These are phyloP conservation scores for Panzeria rudis DNA, from an alignment of 2,888 invertebrate genomes.

Conservation along the genomic window DNA sequence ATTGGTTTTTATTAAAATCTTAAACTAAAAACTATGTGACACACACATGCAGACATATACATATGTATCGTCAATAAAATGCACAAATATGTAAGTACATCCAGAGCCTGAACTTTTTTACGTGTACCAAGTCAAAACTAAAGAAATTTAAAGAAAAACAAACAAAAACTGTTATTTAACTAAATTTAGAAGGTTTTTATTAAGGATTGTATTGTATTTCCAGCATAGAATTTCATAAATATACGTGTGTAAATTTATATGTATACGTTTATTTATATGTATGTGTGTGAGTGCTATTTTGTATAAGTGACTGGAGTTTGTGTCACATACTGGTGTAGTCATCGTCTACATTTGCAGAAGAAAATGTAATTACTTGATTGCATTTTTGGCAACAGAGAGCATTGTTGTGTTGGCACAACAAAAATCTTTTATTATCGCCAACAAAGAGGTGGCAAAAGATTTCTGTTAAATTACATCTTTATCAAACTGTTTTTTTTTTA, in stretches of 20 bases:
- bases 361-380: conserved; percentile 69
- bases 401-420: conserved; percentile 54
- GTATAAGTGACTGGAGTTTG: conserved; percentile 12
- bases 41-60: not conserved
- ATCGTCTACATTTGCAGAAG: conserved; percentile 32
- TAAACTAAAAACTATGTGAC: conserved; percentile 12
- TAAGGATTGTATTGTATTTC: conserved; percentile 4
- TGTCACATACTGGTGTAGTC: conserved; percentile 25
- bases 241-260: not conserved
- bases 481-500: conserved; percentile 33
- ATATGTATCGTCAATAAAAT: not conserved
- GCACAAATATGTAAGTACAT: not conserved
- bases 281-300: not conserved
- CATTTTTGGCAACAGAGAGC: conserved; percentile 60
- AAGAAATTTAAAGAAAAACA: not conserved
- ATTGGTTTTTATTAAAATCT: conserved; percentile 49
- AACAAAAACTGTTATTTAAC: not conserved
- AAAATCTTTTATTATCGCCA: conserved; percentile 38
- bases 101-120: not conserved
- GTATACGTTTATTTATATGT: not conserved
- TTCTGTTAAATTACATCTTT: conserved; percentile 58
- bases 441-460: conserved; percentile 62
- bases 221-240: not conserved
- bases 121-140: not conserved
- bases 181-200: conserved; percentile 14